Conservation (phyloP, 1,140 invertebrate species). For the Micrasema minimum region DNA sequence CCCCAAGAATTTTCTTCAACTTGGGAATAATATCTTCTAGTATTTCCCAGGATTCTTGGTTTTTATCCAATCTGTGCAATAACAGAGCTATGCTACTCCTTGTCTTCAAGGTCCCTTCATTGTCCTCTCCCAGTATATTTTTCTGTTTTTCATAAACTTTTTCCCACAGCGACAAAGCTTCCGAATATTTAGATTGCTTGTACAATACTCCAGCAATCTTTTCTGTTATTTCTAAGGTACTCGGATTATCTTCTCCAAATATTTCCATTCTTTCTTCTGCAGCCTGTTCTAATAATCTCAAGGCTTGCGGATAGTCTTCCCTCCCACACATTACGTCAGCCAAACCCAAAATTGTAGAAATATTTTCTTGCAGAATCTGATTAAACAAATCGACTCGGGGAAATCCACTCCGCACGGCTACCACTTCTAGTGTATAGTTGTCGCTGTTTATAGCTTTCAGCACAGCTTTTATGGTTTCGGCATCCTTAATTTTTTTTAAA, state of each 20-base stretch:
- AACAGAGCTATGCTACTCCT: background rate
- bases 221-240: background rate
- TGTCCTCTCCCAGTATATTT: background rate
- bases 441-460: background rate
- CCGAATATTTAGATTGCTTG: constrained; percentile 8
- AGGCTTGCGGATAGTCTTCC: background rate
- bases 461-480: background rate
- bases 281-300: background rate
- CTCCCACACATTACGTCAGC: background rate
- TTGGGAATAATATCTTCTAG: background rate
- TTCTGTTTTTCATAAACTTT: background rate
- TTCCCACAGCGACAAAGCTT: constrained; percentile 1
- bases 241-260: constrained; percentile 14
- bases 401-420: background rate
- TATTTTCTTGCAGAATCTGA: background rate
- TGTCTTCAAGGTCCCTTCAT: background rate
- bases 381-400: background rate
- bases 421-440: background rate
- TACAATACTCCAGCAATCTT: background rate
- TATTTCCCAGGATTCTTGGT: background rate
- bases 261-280: constrained; percentile 9
- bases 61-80: background rate
- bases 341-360: background rate
- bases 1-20: background rate
- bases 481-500: background rate